phyloP scores from a whole-genome alignment of 2,888 invertebrate species.

The Pachliopta kotzebuea region DNA sequence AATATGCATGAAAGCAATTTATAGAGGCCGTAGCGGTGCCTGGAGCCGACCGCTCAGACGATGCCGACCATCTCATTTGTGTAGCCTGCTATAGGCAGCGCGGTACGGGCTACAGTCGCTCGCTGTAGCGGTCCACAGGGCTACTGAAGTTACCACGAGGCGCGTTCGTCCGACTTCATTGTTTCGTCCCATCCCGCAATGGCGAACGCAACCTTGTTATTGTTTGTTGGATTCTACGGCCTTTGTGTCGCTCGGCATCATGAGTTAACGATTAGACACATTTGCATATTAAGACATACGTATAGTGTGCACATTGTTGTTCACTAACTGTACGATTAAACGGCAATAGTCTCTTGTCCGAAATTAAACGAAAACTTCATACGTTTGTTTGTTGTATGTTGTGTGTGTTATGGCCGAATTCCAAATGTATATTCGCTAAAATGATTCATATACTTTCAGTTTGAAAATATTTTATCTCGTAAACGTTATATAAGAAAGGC shows the following conservation, averaged over 20 bases:
- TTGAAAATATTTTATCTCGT: too few relatives aligned
- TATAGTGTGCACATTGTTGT: conserved; percentile 3
- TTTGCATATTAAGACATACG: conserved; percentile 21
- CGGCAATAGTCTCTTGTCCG: too few relatives aligned
- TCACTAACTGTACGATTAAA: background rate
- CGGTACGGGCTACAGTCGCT: conserved; percentile 39
- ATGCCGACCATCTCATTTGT: conserved; percentile 74
- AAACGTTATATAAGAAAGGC: too few relatives aligned
- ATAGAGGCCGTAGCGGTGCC: conserved; percentile 59
- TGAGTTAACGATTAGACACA: conserved; percentile 26
- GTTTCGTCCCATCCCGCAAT: conserved; percentile 42
- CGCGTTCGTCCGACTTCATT: conserved; percentile 30
- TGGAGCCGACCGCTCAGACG: conserved; percentile 52
- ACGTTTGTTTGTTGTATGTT: too few relatives aligned
- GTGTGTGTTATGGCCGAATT: too few relatives aligned
- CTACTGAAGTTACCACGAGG: conserved; percentile 37
- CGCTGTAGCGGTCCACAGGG: conserved; percentile 55
- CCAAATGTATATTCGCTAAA: too few relatives aligned
- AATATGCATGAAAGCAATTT: conserved; percentile 81
- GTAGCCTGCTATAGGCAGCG: conserved; percentile 52
- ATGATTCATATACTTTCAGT: too few relatives aligned
- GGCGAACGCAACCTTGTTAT: conserved; percentile 23
- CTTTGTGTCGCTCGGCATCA: conserved; percentile 24
- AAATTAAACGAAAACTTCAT: too few relatives aligned
- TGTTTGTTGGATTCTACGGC: conserved; percentile 22